These are phyloP conservation scores for Leptothorax acervorum DNA, from an alignment of 2,888 invertebrate species.

Conservation along the genomic window DNA sequence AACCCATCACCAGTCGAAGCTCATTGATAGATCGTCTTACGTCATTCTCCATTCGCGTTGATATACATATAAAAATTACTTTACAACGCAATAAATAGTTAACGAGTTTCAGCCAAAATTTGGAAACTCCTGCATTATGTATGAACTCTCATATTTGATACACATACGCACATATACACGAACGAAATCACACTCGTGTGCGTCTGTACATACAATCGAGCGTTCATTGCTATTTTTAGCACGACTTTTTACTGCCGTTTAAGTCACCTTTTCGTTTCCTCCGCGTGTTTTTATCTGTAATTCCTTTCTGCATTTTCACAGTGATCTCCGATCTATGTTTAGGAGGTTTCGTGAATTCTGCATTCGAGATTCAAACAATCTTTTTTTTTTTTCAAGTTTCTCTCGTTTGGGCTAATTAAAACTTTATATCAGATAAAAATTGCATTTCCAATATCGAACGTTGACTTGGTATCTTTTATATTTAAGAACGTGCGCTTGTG, in stretches of 20 bases:
- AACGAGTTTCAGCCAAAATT: conserved; percentile 49
- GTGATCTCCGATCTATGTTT: background rate
- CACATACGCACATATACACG: background rate
- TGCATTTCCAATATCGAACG: background rate
- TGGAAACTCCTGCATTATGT: conserved; percentile 52
- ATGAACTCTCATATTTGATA: conserved; percentile 35
- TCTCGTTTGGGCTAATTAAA: background rate
- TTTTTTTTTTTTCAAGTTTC: background rate
- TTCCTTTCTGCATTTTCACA: background rate
- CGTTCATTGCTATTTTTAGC: conserved; percentile 82
- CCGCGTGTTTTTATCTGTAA: background rate
- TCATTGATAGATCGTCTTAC: conserved; percentile 43
- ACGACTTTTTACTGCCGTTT: conserved; percentile 70
- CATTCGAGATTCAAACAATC: background rate
- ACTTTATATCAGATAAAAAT: background rate
- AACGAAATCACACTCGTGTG: conserved; percentile 20
- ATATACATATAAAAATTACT: conserved; percentile 5
- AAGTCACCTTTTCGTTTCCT: conserved; percentile 54
- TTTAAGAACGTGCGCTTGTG: background rate
- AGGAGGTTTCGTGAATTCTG: background rate
- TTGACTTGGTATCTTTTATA: background rate
- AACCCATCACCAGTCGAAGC: conserved; percentile 31
- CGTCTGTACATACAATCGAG: conserved; percentile 62
- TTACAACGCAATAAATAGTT: conserved; percentile 31
- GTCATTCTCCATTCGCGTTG: conserved; percentile 40